Evolutionary conservation across 2,113 vertebrate species (phyloP).

Genomic region (Cebus imitator): DNA sequence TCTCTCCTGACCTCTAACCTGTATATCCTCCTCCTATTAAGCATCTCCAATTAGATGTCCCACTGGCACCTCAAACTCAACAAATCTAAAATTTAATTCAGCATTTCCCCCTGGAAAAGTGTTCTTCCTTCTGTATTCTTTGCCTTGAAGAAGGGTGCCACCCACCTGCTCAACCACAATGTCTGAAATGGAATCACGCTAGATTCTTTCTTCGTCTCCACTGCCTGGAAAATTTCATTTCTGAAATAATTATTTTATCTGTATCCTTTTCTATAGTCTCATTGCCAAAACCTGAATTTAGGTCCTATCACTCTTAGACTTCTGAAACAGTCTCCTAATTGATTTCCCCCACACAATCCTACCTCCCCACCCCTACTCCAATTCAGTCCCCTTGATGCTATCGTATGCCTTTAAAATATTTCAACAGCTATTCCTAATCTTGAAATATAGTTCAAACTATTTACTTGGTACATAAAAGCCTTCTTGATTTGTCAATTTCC

Average conservation of each 20-base stretch:
- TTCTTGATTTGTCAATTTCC: conserved; percentile 10
- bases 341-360: not conserved
- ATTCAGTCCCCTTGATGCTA: not conserved
- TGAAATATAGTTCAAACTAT: conserved; percentile 33
- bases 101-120: not conserved
- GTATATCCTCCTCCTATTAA: not conserved
- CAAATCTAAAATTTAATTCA: not conserved
- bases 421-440: not conserved
- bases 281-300: not conserved
- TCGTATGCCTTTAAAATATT: not conserved
- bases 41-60: not conserved
- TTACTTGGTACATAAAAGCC: not conserved
- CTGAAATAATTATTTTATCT: not conserved
- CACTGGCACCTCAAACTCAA: not conserved
- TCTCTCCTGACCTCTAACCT: not conserved
- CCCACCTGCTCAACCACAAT: not conserved
- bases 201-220: not conserved
- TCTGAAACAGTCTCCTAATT: not conserved
- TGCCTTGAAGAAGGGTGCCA: conserved; percentile 11
- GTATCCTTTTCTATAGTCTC: not conserved
- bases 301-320: not conserved
- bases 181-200: not conserved
- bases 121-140: not conserved
- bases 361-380: not conserved
- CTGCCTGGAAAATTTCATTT: not conserved